Base-by-base conservation (phyloP, 2,888 invertebrate genomes). In the Drosophila phalerata region DNA sequence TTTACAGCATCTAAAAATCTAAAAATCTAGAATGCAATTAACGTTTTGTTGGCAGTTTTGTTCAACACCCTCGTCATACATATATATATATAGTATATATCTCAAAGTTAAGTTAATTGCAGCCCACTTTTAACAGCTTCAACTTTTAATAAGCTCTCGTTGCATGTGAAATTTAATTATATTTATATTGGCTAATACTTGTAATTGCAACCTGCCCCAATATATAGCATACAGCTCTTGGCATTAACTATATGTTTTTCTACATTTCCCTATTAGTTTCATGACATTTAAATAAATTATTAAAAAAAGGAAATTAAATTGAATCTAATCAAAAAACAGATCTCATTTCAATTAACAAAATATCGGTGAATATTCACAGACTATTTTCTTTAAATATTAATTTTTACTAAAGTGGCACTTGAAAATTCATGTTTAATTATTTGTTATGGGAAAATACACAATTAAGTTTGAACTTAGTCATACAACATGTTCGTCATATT, bases 1-100 rank as follows among this genome's bases (percentile, higher is more conserved):
- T 47, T 19, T 37, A 34, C 25, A 38, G 37, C 37, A 43, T 48
- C 47, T 51, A 34, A 55, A 78, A 78, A 43, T 48, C 47, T 51
- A 34, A 55, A 78, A 78, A 60, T 52, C 28, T 43, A 28, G 52
- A 78, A 51, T 65, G 67, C 79, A 87, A 85, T 85, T 85, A 76
- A 52, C 76, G 58, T 70, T 77, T 76, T 45, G 76, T 63, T 75
- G 65, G 40, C 76, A 74, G 81, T 72, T 83, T 83, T 83, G 85
- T 72, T 69, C 42, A 66, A 69, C 73, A 77, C 56, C 47, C 65
- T 47, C 17, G 15, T 62, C 60, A 63, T n/a, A n/a, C n/a, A n/a
- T n/a, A n/a, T n/a, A n/a, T n/a, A n/a, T n/a, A n/a, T n/a, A n/a
- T n/a, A n/a, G n/a, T n/a, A n/a, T n/a, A n/a, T n/a, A 13, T 19